phyloP scores from a whole-genome alignment of 2,113 vertebrate genomes.

The Trochalopteron elliotii region DNA sequence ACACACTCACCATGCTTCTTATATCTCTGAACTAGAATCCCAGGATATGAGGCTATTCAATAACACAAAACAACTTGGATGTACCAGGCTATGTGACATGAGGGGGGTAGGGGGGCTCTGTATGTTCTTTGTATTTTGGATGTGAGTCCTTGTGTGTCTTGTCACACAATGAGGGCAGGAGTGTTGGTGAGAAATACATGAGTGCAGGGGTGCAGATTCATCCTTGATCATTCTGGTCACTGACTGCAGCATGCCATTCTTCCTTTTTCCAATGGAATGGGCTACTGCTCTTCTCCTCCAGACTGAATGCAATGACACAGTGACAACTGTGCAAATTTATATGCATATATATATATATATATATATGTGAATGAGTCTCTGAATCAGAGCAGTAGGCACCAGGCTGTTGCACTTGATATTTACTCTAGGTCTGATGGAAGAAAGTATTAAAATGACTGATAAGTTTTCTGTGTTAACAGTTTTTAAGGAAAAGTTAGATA shows the following conservation, averaged over 20 bases:
- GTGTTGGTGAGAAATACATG: fast-evolving
- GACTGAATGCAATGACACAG: neutral
- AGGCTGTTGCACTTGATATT: neutral
- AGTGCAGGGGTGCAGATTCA: neutral
- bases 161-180: neutral
- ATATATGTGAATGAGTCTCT: neutral
- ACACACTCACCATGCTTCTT: neutral
- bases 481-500: conserved; percentile 55
- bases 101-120: fast-evolving
- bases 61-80: neutral
- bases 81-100: fast-evolving
- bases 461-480: conserved; percentile 13
- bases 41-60: neutral
- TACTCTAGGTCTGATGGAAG: neutral
- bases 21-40: neutral
- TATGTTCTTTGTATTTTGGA: fast-evolving
- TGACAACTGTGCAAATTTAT: neutral
- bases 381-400: neutral
- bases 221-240: fast-evolving
- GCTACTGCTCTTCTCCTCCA: neutral
- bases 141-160: fast-evolving
- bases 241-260: neutral
- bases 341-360: neutral
- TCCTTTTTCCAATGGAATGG: neutral
- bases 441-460: conserved; percentile 32